These are phyloP conservation scores for Megalurothrips usitatus DNA, from an alignment of 2,888 invertebrate species.

Conservation along the genomic window DNA sequence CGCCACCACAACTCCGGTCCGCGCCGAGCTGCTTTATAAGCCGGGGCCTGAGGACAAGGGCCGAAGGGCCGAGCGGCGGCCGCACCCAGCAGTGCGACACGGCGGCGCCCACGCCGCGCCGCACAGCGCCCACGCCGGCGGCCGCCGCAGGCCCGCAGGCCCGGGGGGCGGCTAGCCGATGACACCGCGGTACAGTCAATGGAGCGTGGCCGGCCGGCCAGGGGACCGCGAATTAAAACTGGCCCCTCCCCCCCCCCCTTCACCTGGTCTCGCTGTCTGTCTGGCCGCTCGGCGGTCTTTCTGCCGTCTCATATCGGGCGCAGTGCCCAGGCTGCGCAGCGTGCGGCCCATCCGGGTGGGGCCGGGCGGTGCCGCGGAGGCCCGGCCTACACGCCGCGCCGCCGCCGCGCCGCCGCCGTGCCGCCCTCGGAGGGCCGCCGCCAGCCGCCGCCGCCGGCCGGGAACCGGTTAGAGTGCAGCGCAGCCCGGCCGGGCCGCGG, in stretches of 20 bases:
- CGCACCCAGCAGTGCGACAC: not conserved
- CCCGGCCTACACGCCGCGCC: not conserved
- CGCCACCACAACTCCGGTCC: not conserved
- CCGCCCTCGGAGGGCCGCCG: not conserved
- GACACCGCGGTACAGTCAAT: too few relatives aligned
- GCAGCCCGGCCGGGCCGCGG: not conserved
- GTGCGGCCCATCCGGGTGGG: not conserved
- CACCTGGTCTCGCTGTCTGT: not conserved
- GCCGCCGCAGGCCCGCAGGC: not conserved
- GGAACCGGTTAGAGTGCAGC: conserved; percentile 23
- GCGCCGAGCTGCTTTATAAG: not conserved
- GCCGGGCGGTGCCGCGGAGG: not conserved
- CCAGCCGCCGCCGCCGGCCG: not conserved
- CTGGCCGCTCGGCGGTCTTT: too few relatives aligned
- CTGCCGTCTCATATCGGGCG: too few relatives aligned
- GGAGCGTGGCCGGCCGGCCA: too few relatives aligned
- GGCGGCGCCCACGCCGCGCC: not conserved
- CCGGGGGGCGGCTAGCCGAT: too few relatives aligned
- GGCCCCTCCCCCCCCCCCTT: not conserved
- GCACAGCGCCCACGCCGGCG: too few relatives aligned
- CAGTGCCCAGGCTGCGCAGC: not conserved
- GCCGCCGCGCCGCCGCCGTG: not conserved
- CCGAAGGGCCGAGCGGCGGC: not conserved
- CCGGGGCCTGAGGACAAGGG: not conserved
- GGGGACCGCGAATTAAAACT: too few relatives aligned